phyloP scores from a whole-genome alignment of 2,113 vertebrate species.

The Orcinus orca region DNA sequence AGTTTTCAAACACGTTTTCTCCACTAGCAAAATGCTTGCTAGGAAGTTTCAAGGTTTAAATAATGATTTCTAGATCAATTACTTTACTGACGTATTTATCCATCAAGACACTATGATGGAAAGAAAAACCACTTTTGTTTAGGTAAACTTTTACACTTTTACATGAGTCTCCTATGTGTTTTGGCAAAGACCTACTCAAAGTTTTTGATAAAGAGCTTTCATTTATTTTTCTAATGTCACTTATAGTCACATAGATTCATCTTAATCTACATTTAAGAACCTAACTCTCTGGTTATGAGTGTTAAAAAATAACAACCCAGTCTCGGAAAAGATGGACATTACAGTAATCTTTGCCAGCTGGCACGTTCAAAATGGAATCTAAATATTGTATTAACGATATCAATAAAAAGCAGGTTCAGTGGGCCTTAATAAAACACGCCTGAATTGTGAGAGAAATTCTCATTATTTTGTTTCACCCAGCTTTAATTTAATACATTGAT shows the following conservation, averaged over 20 bases:
- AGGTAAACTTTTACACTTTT: not conserved
- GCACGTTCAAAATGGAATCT: constrained; percentile 42
- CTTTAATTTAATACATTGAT: constrained; percentile 51
- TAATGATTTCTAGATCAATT: not conserved
- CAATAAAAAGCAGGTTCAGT: not conserved
- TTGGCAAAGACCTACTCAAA: not conserved
- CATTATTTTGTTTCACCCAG: constrained; percentile 28
- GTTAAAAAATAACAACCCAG: not conserved
- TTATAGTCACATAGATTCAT: not conserved
- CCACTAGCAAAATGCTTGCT: not conserved
- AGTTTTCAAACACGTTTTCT: not conserved
- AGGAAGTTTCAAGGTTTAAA: not conserved
- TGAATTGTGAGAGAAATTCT: constrained; percentile 40
- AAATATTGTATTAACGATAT: constrained; percentile 57
- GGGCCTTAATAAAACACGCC: not conserved
- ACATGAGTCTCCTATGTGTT: not conserved
- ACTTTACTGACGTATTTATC: not conserved
- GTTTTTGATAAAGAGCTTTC: not conserved
- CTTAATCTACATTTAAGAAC: not conserved
- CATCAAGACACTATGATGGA: not conserved
- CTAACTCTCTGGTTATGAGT: not conserved
- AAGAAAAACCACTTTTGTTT: not conserved
- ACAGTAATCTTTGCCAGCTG: constrained; percentile 31
- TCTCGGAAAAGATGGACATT: constrained; percentile 31
- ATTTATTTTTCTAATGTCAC: not conserved